Evolutionary conservation across 2,888 invertebrate genomes (phyloP), one percentile per base, ranked within the genome.

Genomic region (Caenorhabditis drosophilae): DNA sequence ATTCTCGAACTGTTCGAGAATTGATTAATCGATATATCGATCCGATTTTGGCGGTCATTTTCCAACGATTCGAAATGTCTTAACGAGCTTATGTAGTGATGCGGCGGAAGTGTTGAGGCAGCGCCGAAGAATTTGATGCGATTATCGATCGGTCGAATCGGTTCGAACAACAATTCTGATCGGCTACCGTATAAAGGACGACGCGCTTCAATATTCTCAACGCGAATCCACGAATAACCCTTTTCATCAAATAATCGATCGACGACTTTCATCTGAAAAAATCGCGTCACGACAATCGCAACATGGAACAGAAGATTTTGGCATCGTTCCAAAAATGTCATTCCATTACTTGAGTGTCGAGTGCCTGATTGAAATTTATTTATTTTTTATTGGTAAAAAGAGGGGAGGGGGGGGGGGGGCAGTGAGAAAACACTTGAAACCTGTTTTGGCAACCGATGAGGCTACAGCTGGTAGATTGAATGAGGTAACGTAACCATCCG

Each of bases 81-180:
- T n/a, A n/a, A n/a, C n/a, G n/a, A n/a, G n/a, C n/a, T n/a, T n/a
- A n/a, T n/a, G n/a, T n/a, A n/a, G n/a, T n/a, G n/a, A n/a, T n/a
- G n/a, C n/a, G n/a, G n/a, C n/a, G n/a, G n/a, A n/a, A n/a, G 46
- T 36, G 77, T 79, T 4, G 68, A 64, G 1, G 75, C 68, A 11
- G 77, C 78, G 4, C 80, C 80, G 42, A 80, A 80, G 52, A 76
- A 74, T 45, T 77, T 78, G 47, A 80, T 67, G 27, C 80, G 48
- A 52, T 80, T 80, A 50, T 67, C 77, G 20, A 79, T 67, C 6
- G 80, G 80, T 18, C 78, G 52, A 36, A 80, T 55, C 7, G 74
- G 52, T 20, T 80, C 80, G 25, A 74, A 73, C 9, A 80, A 49
- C 52, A 80, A 66, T 38, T 80, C 80, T 1, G 77, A 73, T 22